These are phyloP conservation scores for Ceratosolen fusciceps DNA, from an alignment of 1,140 invertebrate species.

Conservation along the genomic window DNA sequence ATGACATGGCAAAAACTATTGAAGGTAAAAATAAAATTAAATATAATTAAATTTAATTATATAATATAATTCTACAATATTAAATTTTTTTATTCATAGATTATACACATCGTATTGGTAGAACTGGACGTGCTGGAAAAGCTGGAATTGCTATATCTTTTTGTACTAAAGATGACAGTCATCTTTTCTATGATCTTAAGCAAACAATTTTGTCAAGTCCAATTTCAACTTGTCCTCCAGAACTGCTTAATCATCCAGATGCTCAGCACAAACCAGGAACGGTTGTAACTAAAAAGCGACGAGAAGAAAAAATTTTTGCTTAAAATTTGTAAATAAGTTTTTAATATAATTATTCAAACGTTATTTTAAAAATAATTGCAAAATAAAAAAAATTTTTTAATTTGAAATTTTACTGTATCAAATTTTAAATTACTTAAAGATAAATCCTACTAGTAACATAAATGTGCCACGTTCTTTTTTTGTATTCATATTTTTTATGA, in stretches of 20 bases:
- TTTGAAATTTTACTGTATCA: no score
- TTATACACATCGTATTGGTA: conserved; percentile 99
- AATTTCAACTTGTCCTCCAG: conserved; percentile 95
- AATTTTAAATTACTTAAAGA: no score
- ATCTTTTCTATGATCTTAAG: conserved; percentile 97
- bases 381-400: no score
- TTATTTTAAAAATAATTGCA: no score
- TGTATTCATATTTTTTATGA: no score
- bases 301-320: conserved; percentile 96
- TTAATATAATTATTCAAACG: no score
- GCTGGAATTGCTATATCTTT: conserved; percentile 96
- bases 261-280: conserved; percentile 98
- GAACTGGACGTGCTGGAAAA: conserved; percentile 98
- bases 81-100: conserved; percentile 74
- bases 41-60: background rate
- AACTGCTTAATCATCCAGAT: conserved; percentile 97
- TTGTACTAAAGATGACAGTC: conserved; percentile 96
- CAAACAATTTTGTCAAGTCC: conserved; percentile 91
- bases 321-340: conserved; percentile 64
- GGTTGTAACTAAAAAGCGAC: conserved; percentile 91
- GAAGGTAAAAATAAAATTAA: conserved; percentile 78
- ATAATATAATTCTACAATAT: background rate
- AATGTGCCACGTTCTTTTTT: no score
- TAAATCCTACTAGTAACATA: no score
- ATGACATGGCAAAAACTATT: conserved; percentile 99